These are phyloP conservation scores for Phrynocephalus guinanensis DNA, from an alignment of 2,797 vertebrate genomes.

Conservation along the genomic window DNA sequence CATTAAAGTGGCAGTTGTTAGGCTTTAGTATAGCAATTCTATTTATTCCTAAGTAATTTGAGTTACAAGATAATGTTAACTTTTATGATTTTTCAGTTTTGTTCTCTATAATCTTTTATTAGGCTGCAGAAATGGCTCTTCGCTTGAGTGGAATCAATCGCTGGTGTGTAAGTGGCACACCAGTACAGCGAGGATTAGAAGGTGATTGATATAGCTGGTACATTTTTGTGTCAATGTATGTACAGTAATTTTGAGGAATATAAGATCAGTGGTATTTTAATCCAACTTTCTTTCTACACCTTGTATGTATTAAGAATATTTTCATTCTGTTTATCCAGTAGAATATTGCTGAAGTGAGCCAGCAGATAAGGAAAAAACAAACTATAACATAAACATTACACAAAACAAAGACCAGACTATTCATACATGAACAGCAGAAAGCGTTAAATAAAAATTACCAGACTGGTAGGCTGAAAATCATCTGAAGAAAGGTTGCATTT, in stretches of 20 bases:
- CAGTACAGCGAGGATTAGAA: slow-evolving; percentile 96
- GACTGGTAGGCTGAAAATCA: background rate
- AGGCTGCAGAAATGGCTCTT: slow-evolving; percentile 98
- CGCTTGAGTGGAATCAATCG: slow-evolving; percentile 94
- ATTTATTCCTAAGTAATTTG: background rate
- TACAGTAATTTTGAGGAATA: slow-evolving; percentile 27
- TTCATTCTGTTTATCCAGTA: background rate
- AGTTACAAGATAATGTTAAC: background rate
- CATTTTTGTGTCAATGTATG: slow-evolving; percentile 1
- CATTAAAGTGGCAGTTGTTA: background rate
- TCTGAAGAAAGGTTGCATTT: background rate
- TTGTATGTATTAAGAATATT: background rate
- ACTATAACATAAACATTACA: background rate
- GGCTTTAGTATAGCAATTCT: background rate
- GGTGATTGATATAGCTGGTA: slow-evolving; percentile 76
- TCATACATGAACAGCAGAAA: too few relatives aligned
- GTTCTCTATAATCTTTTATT: slow-evolving; percentile 38
- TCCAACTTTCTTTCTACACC: background rate
- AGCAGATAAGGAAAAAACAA: background rate
- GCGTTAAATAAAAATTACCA: background rate
- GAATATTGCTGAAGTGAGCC: background rate
- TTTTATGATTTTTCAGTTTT: background rate
- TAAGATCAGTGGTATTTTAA: background rate
- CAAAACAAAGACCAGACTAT: background rate
- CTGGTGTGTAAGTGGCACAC: slow-evolving; percentile 98